Conservation (phyloP, 2,797 vertebrate genomes). For the Macropus fuliginosus region DNA sequence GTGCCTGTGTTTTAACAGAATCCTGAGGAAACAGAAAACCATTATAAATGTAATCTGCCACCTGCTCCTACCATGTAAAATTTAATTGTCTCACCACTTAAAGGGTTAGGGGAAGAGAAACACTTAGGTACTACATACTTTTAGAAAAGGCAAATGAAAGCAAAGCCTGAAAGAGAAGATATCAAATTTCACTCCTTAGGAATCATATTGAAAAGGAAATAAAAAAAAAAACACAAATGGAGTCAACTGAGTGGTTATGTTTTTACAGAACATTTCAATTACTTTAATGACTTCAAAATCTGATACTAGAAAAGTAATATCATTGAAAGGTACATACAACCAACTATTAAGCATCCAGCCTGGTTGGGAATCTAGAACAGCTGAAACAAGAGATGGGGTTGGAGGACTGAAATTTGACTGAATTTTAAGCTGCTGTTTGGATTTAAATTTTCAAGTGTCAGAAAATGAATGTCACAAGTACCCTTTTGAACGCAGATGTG, state of each 20-base stretch:
- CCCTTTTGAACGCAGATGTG: not conserved
- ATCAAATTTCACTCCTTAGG: not conserved
- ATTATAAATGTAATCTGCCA: constrained; percentile 43
- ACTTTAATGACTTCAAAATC: not conserved
- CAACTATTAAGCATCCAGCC: not conserved
- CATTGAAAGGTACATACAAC: not conserved
- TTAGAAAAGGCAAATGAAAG: constrained; percentile 70
- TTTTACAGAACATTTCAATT: constrained; percentile 13
- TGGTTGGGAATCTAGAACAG: not conserved
- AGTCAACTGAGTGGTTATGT: constrained; percentile 47
- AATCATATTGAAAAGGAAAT: constrained; percentile 12
- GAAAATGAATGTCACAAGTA: not conserved
- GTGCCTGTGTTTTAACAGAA: constrained; percentile 14
- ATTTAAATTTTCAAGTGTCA: not conserved
- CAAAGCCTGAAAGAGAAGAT: constrained; percentile 35
- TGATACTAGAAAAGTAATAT: not conserved
- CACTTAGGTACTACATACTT: constrained; percentile 56
- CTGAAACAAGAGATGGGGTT: not conserved
- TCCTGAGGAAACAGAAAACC: constrained; percentile 48
- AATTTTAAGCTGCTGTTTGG: not conserved
- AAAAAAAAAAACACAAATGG: constrained; percentile 28
- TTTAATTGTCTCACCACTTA: constrained; percentile 62
- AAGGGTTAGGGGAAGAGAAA: constrained; percentile 66
- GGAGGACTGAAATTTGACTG: not conserved
- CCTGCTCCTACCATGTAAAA: constrained; percentile 59